Percentiles rank a stretch among this genome's conserved stretches.
phyloP scores from a whole-genome alignment of 2,113 vertebrate genomes.

The Ammodytes marinus region DNA sequence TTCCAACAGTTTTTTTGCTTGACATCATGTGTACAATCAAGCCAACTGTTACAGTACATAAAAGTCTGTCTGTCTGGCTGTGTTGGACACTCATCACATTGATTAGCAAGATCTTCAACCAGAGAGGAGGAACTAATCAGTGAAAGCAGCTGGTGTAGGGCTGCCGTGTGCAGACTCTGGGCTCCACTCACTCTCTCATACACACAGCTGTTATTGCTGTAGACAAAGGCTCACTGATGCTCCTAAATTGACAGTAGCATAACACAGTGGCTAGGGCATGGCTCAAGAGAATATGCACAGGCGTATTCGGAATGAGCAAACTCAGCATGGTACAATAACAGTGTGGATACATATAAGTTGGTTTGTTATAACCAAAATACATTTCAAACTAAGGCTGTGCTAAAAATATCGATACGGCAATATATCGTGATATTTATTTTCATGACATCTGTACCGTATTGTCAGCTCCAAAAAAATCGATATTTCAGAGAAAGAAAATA shows the following conservation, averaged over 20 bases:
- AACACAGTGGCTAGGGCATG: not conserved
- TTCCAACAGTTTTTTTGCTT: not conserved
- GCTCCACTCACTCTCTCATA: not conserved
- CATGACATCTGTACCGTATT: too few relatives aligned
- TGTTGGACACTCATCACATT: constrained; percentile 13
- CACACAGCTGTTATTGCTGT: not conserved
- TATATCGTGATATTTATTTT: too few relatives aligned
- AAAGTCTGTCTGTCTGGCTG: not conserved
- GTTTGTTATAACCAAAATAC: not conserved
- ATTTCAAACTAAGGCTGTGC: not conserved
- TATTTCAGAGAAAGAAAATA: too few relatives aligned
- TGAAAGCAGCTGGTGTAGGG: not conserved
- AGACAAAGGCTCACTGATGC: not conserved
- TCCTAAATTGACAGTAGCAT: not conserved
- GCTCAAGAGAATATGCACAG: not conserved
- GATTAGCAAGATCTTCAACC: constrained; percentile 24
- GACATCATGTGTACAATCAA: not conserved
- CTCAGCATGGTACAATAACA: not conserved
- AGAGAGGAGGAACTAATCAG: constrained; percentile 29
- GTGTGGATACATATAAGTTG: not conserved
- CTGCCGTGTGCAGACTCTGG: not conserved
- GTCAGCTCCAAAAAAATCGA: too few relatives aligned
- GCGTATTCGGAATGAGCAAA: not conserved
- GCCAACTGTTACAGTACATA: not conserved
- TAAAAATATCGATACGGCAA: too few relatives aligned